Evolutionary conservation across 2,113 vertebrate species (phyloP).

Genomic region (Anser cygnoides): DNA sequence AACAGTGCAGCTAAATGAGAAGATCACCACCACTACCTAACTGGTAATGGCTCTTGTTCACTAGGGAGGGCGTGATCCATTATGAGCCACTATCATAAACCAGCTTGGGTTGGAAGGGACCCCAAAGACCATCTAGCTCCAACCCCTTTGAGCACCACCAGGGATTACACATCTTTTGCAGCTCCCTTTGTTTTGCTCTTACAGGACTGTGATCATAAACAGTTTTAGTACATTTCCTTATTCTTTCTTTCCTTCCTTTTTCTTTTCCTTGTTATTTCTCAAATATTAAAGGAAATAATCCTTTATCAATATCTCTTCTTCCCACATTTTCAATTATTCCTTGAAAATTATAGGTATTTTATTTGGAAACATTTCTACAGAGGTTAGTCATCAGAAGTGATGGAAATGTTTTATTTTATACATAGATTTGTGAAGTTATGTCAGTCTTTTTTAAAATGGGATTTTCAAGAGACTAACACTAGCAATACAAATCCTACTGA

Average conservation of each 20-base stretch:
- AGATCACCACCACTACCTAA: background rate
- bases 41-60: background rate
- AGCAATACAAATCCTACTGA: background rate
- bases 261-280: background rate
- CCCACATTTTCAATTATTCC: background rate
- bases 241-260: background rate
- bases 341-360: background rate
- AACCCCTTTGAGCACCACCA: no score
- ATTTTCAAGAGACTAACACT: background rate
- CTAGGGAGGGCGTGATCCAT: background rate
- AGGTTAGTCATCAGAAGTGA: background rate
- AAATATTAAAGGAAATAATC: background rate
- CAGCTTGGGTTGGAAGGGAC: no score
- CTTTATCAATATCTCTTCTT: background rate
- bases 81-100: background rate
- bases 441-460: background rate
- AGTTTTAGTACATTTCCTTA: background rate
- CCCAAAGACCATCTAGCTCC: no score
- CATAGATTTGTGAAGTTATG: background rate
- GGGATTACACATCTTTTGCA: background rate
- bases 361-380: background rate
- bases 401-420: background rate
- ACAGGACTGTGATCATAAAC: background rate
- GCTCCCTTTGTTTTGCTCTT: background rate
- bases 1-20: background rate